Evolutionary conservation across 92 coral and sea anemone species (phyloP).

Genomic region (Epizoanthus stellaris): DNA sequence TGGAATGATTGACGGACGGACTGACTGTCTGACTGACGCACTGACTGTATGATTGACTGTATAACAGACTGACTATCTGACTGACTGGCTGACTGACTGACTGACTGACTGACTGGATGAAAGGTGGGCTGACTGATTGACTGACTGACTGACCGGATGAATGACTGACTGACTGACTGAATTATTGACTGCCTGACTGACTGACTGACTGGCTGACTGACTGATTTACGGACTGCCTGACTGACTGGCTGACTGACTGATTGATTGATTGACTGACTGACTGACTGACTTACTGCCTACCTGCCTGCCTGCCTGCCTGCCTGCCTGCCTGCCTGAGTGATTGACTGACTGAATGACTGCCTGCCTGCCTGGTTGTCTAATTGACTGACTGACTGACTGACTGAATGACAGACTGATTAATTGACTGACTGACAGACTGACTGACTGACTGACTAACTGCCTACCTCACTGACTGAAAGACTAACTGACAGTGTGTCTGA

Average conservation of each 20-base stretch:
- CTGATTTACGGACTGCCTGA: too few species aligned
- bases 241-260: too few species aligned
- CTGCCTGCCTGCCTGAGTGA: background rate
- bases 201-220: too few species aligned
- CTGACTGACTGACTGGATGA: slow-evolving; percentile 29
- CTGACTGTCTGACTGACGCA: background rate
- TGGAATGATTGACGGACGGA: background rate
- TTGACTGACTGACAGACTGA: slow-evolving; percentile 26
- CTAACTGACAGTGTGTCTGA: too few species aligned
- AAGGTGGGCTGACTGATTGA: too few species aligned
- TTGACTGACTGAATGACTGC: slow-evolving; percentile 16
- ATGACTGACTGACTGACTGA: slow-evolving; percentile 29
- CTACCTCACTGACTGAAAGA: slow-evolving; percentile 15
- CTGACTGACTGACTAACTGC: slow-evolving; percentile 29
- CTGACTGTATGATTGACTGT: background rate
- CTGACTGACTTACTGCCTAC: too few species aligned
- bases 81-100: too few species aligned
- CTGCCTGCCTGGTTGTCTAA: background rate
- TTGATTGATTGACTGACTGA: too few species aligned
- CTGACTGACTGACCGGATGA: too few species aligned
- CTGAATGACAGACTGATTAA: too few species aligned
- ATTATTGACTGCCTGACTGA: background rate
- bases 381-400: slow-evolving; percentile 34
- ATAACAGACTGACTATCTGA: too few species aligned
- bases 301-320: slow-evolving; percentile 3